phyloP scores from a whole-genome alignment of 30 jellyfish, hydroid and myxozoan species.

The Turritopsis dohrnii region DNA sequence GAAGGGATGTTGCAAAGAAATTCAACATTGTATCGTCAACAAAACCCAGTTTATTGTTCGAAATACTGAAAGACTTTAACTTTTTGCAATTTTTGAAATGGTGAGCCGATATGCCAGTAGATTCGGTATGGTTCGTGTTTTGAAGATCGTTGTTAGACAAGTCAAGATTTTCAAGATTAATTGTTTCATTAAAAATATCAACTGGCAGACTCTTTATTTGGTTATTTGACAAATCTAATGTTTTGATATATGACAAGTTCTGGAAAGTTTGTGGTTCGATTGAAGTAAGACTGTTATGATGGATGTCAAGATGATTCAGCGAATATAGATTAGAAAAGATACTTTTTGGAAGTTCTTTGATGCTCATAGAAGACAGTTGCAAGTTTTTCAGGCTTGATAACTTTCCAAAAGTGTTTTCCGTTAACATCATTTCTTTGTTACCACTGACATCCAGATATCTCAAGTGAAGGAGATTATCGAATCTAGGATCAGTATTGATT shows the following conservation, averaged over 20 bases:
- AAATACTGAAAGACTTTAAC: neutral
- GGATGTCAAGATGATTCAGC: neutral
- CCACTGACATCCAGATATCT: neutral
- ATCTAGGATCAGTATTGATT: neutral
- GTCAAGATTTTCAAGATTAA: neutral
- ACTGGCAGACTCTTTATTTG: neutral
- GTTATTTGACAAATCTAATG: neutral
- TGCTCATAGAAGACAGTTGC: neutral
- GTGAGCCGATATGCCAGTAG: neutral
- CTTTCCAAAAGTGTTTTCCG: neutral
- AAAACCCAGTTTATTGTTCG: neutral
- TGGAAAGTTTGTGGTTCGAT: neutral
- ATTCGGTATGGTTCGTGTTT: no score
- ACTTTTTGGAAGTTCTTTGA: neutral
- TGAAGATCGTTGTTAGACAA: neutral
- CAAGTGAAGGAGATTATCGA: neutral
- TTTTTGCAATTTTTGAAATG: neutral
- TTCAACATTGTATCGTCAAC: neutral
- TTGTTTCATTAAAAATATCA: neutral
- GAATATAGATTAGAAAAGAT: neutral
- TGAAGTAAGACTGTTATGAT: neutral
- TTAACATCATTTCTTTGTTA: neutral
- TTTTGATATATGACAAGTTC: neutral
- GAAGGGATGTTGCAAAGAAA: neutral
- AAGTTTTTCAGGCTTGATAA: neutral